Evolutionary conservation across 2,797 vertebrate genomes (phyloP).

Genomic region (Falco peregrinus): DNA sequence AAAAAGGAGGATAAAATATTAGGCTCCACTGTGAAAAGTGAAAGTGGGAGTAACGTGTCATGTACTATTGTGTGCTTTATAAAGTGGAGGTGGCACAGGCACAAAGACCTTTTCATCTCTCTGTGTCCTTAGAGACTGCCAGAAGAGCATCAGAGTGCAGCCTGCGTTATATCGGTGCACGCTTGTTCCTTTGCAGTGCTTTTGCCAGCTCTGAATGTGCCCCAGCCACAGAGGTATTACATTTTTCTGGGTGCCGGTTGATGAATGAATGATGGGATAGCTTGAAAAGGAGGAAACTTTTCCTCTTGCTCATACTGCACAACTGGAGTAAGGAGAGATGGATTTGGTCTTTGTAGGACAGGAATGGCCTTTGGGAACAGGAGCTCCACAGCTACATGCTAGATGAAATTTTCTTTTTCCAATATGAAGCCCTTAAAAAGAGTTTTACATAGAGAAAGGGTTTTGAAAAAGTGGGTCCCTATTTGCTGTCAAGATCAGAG

Average conservation of each 20-base stretch:
- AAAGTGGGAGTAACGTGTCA: slow-evolving; percentile 26
- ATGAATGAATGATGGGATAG: not conserved
- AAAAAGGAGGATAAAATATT: slow-evolving; percentile 7
- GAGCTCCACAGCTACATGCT: not conserved
- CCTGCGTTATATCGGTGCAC: not conserved
- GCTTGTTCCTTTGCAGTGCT: not conserved
- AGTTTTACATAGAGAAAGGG: not conserved
- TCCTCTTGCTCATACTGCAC: not conserved
- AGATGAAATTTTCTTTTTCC: not conserved
- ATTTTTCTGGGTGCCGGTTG: not conserved
- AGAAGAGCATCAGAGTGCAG: not conserved
- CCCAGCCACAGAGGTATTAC: not conserved
- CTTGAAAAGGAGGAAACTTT: not conserved
- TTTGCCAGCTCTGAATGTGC: not conserved
- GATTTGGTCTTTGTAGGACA: not conserved
- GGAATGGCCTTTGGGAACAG: not conserved
- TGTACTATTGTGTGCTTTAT: not conserved
- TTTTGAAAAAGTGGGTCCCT: not conserved
- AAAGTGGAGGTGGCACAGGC: slow-evolving; percentile 27
- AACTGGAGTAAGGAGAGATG: not conserved
- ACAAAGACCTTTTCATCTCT: slow-evolving; percentile 56
- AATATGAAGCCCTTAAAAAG: not conserved
- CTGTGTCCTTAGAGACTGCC: not conserved
- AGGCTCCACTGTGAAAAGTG: not conserved
- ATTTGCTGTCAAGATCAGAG: not conserved